Evolutionary conservation across 2,797 vertebrate genomes (phyloP).

Genomic region (Poeciliopsis gracilis): DNA sequence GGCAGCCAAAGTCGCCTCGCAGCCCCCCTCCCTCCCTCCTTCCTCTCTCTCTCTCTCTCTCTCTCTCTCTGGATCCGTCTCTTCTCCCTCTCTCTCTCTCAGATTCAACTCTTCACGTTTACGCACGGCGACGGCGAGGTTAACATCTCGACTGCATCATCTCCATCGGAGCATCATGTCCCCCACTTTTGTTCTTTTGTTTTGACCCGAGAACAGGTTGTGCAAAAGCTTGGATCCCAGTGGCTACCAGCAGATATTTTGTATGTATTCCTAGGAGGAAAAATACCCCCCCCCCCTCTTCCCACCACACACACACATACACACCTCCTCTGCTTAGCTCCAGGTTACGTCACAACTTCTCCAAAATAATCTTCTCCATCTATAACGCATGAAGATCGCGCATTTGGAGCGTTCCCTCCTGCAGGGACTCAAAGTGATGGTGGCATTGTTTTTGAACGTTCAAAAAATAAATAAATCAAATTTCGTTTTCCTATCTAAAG

Average conservation of each 20-base stretch:
- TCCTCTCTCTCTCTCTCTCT: constrained; percentile 12
- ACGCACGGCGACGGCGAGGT: constrained; percentile 46
- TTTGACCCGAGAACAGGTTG: neutral
- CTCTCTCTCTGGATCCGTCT: neutral
- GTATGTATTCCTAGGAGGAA: constrained; percentile 37
- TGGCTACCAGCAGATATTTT: neutral
- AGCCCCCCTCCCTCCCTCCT: constrained; percentile 32
- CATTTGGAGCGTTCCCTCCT: constrained; percentile 25
- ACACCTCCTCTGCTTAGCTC: constrained; percentile 38
- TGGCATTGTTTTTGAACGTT: neutral
- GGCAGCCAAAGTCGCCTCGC: constrained; percentile 63
- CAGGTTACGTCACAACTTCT: constrained; percentile 70
- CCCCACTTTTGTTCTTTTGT: neutral
- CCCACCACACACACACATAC: neutral
- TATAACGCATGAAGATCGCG: constrained; percentile 21
- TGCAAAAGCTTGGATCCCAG: neutral
- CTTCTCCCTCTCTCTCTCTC: constrained; percentile 5
- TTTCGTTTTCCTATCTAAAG: neutral
- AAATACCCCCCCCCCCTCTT: constrained; percentile 20
- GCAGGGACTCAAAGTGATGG: constrained; percentile 26
- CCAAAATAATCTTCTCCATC: constrained; percentile 61
- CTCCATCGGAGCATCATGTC: neutral
- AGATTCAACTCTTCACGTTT: constrained; percentile 51
- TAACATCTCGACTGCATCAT: constrained; percentile 1
- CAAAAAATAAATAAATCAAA: too few species aligned